These are phyloP conservation scores for Reticulitermes speratus DNA, from an alignment of 1,140 invertebrate genomes.

Conservation along the genomic window DNA sequence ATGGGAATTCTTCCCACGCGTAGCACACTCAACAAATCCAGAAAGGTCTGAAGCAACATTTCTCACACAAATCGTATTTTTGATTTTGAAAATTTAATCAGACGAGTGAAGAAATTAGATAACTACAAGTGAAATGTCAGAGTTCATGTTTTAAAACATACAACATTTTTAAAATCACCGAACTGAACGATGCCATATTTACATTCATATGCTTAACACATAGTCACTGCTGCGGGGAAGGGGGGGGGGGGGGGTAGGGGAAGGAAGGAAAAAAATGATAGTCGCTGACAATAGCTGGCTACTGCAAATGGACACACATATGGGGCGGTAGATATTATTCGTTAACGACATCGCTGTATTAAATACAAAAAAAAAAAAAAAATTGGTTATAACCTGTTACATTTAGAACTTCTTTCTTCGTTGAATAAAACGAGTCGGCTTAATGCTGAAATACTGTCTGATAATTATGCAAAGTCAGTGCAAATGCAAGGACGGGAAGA, in stretches of 20 bases:
- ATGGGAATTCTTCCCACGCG: too few relatives aligned
- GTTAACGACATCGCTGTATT: not conserved
- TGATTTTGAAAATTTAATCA: too few relatives aligned
- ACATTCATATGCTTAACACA: not conserved
- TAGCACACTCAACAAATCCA: too few relatives aligned
- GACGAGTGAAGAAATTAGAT: too few relatives aligned
- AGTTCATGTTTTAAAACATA: not conserved
- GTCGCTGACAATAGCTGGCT: not conserved
- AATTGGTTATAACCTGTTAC: not conserved
- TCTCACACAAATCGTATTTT: too few relatives aligned
- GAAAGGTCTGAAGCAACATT: too few relatives aligned
- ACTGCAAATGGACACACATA: not conserved
- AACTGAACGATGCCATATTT: not conserved
- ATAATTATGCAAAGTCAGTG: not conserved
- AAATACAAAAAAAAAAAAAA: not conserved
- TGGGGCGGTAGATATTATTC: not conserved
- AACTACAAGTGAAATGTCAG: too few relatives aligned
- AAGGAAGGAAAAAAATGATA: not conserved
- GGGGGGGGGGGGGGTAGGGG: too few relatives aligned
- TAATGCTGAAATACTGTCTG: constrained; percentile 7
- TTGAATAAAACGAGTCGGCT: not conserved
- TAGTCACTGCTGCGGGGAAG: too few relatives aligned
- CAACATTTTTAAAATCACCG: not conserved
- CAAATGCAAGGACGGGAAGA: not conserved
- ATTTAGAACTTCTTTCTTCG: not conserved